A percentile compares a stretch with the other conserved stretches of the same genome.
These are phyloP conservation scores for Aegotheles bennettii DNA, from an alignment of 2,113 vertebrate genomes.

Conservation along the genomic window DNA sequence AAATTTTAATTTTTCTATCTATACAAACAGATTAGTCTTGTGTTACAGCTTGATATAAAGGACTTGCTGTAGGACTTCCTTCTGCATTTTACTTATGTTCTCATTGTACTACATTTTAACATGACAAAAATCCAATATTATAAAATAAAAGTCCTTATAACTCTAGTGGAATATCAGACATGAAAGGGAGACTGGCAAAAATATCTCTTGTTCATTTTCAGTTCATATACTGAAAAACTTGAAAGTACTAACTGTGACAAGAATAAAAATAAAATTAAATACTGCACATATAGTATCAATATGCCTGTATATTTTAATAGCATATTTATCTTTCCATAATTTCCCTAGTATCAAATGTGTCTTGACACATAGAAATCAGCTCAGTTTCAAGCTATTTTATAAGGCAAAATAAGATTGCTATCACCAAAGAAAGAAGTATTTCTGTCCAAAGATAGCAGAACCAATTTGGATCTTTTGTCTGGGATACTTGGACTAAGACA, in stretches of 20 bases:
- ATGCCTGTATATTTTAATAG: background rate
- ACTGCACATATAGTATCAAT: background rate
- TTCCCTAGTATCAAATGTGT: background rate
- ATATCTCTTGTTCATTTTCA: background rate
- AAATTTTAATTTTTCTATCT: background rate
- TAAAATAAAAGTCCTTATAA: background rate
- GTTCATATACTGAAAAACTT: background rate
- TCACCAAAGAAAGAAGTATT: background rate
- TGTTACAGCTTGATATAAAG: background rate
- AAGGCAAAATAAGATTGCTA: background rate
- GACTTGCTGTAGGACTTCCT: background rate
- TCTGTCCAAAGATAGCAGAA: background rate
- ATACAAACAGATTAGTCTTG: background rate
- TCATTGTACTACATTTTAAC: background rate
- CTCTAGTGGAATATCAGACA: background rate
- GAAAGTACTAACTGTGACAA: background rate
- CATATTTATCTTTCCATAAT: background rate
- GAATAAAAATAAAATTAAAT: background rate
- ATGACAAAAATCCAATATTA: background rate
- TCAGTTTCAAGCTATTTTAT: background rate
- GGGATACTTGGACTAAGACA: background rate
- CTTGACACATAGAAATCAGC: background rate
- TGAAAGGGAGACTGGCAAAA: background rate
- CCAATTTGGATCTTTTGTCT: background rate
- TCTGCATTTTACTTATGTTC: background rate